Evolutionary conservation across 2,888 invertebrate species (phyloP).

Genomic region (Galerucella nymphaeae): DNA sequence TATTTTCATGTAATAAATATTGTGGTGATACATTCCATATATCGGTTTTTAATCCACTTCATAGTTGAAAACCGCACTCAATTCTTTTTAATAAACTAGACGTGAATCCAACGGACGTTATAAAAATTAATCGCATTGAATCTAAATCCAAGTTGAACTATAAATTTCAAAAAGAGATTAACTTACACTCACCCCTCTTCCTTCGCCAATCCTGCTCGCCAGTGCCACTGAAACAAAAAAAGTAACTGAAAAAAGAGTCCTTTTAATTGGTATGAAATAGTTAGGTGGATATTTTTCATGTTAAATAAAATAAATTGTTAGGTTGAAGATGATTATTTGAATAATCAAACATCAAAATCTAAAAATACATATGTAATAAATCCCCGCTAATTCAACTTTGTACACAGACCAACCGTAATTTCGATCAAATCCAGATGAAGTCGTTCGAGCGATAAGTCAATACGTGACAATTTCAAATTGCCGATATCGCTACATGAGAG

Average conservation of each 20-base stretch:
- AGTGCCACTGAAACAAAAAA: constrained; percentile 39
- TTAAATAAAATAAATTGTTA: neutral
- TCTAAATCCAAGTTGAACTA: constrained; percentile 8
- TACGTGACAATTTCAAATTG: no score
- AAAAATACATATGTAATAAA: no score
- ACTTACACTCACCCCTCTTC: constrained; percentile 35
- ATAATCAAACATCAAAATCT: no score
- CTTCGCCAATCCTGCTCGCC: constrained; percentile 32
- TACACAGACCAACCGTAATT: no score
- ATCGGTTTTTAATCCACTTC: neutral
- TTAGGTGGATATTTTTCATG: constrained; percentile 3
- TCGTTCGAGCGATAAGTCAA: no score
- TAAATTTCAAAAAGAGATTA: constrained; percentile 16
- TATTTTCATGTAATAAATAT: no score
- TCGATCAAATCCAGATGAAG: no score
- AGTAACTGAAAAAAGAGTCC: constrained; percentile 22
- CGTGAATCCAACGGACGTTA: neutral
- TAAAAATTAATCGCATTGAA: constrained; percentile 12
- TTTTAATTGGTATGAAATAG: constrained; percentile 6
- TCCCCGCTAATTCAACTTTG: no score
- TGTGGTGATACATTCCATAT: neutral
- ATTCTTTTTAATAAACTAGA: neutral
- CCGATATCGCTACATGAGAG: no score
- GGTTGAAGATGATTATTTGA: no score
- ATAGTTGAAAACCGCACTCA: neutral